Percentiles rank a stretch among this genome's conserved stretches.
Evolutionary conservation across 2,888 invertebrate species (phyloP).

Genomic region (Drosophila anomalata): DNA sequence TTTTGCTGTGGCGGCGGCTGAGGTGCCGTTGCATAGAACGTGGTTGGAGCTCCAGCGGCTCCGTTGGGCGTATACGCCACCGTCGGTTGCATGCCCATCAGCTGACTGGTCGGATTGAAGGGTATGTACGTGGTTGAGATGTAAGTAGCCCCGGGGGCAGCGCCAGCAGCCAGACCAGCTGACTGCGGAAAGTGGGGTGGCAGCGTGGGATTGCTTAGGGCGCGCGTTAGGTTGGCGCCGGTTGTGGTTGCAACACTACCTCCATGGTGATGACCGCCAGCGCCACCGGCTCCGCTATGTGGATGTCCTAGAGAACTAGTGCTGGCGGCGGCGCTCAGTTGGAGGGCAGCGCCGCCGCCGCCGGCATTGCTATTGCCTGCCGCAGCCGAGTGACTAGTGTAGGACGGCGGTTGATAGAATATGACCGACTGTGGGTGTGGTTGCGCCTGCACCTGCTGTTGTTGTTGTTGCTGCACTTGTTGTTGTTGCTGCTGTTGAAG

Average conservation of each 20-base stretch:
- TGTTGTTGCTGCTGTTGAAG: conserved; percentile 50
- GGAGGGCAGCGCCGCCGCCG: conserved; percentile 62
- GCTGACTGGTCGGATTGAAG: conserved; percentile 41
- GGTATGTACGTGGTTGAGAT: conserved; percentile 54
- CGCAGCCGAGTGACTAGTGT: conserved; percentile 55
- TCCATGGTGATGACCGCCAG: conserved; percentile 38
- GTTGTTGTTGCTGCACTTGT: conserved; percentile 42
- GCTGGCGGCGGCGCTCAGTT: conserved; percentile 73
- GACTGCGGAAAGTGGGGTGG: conserved; percentile 55
- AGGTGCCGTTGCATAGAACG: conserved; percentile 41
- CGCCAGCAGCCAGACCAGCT: conserved; percentile 61
- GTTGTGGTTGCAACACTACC: conserved; percentile 52
- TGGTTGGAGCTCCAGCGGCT: conserved; percentile 31
- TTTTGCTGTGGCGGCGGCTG: conserved; percentile 50
- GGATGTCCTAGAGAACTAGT: conserved; percentile 55
- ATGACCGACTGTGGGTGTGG: conserved; percentile 45
- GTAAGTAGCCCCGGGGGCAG: conserved; percentile 31
- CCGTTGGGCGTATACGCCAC: conserved; percentile 56
- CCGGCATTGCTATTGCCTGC: conserved; percentile 61
- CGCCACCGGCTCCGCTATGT: conserved; percentile 29
- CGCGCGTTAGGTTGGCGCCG: conserved; percentile 53
- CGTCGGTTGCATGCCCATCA: conserved; percentile 49
- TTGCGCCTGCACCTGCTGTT: conserved; percentile 44
- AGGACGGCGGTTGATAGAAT: conserved; percentile 54
- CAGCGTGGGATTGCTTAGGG: conserved; percentile 50